A percentile compares a stretch with the other conserved stretches of the same genome.
phyloP scores from a whole-genome alignment of 2,113 vertebrate species.

The Scomber colias region DNA sequence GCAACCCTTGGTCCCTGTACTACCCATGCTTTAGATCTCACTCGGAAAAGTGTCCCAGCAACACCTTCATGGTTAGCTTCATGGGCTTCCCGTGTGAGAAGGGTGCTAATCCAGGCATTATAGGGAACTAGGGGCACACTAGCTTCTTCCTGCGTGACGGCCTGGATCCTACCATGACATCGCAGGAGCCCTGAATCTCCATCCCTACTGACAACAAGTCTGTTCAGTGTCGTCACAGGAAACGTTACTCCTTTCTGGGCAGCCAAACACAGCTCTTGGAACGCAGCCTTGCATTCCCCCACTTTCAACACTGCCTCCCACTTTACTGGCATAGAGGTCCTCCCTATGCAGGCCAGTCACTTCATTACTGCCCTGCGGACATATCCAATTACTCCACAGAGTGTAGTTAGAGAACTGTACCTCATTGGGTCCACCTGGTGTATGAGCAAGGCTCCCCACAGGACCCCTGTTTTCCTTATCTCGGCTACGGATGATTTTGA shows the following conservation, averaged over 20 bases:
- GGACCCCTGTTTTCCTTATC: neutral
- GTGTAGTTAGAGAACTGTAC: too few relatives aligned
- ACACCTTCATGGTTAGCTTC: neutral
- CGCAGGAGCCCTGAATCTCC: too few relatives aligned
- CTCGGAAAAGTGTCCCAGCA: conserved; percentile 3
- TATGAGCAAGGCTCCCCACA: too few relatives aligned
- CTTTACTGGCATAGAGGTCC: neutral
- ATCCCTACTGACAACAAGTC: conserved; percentile 3
- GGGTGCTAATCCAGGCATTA: neutral
- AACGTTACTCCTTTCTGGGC: conserved; percentile 1
- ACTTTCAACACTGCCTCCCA: too few relatives aligned
- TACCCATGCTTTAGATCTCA: conserved; percentile 20
- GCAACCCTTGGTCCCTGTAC: neutral
- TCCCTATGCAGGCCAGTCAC: neutral
- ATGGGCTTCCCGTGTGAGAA: neutral
- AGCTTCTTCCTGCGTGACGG: neutral
- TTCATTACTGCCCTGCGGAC: neutral
- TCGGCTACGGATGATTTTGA: neutral
- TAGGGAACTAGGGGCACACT: conserved; percentile 1
- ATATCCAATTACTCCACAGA: neutral
- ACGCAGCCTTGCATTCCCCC: too few relatives aligned
- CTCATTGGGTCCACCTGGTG: neutral
- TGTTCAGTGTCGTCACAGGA: conserved; percentile 1
- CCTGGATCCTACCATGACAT: conserved; percentile 2
- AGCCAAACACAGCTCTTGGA: conserved; percentile 8